These are phyloP conservation scores for Drosophila leonis DNA, from an alignment of 2,888 invertebrate species.

Conservation along the genomic window DNA sequence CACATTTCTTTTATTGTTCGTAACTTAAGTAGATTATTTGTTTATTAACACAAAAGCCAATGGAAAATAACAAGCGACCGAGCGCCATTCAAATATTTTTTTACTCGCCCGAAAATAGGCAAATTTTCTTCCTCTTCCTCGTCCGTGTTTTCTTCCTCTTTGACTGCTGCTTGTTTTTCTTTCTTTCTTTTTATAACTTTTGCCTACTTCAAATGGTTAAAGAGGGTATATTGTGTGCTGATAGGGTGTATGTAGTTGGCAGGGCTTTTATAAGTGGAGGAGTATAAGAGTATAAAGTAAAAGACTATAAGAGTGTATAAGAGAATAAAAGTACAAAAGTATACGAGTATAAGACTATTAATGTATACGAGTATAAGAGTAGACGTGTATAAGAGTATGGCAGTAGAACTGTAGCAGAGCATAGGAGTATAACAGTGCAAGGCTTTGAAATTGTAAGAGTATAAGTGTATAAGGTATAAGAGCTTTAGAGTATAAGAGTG, in stretches of 20 bases:
- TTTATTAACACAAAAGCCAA: constrained; percentile 76
- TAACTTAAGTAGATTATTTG: constrained; percentile 76
- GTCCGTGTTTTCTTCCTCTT: not conserved
- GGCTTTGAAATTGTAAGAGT: too few species aligned
- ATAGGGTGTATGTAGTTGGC: not conserved
- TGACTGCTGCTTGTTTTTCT: constrained; percentile 2
- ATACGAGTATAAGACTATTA: not conserved
- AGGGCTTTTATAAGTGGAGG: not conserved
- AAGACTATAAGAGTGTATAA: too few species aligned
- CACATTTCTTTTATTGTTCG: constrained; percentile 56
- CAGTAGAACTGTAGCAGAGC: too few species aligned
- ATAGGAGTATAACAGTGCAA: too few species aligned
- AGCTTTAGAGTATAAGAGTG: too few species aligned
- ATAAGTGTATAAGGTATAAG: too few species aligned
- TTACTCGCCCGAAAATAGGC: constrained; percentile 44
- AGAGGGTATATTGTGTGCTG: not conserved
- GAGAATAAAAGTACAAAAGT: not conserved
- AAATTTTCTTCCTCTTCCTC: constrained; percentile 30
- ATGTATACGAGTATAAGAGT: not conserved
- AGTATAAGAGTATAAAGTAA: not conserved
- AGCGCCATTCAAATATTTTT: constrained; percentile 36
- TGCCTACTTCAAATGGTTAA: not conserved
- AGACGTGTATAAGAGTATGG: too few species aligned
- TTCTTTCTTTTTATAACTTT: constrained; percentile 1
- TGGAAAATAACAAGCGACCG: constrained; percentile 29